Percentiles rank a stretch among this genome's conserved stretches.
phyloP scores from a whole-genome alignment of 37 sponge, comb jelly and placozoan species.

The Petrosia ficiformis region DNA sequence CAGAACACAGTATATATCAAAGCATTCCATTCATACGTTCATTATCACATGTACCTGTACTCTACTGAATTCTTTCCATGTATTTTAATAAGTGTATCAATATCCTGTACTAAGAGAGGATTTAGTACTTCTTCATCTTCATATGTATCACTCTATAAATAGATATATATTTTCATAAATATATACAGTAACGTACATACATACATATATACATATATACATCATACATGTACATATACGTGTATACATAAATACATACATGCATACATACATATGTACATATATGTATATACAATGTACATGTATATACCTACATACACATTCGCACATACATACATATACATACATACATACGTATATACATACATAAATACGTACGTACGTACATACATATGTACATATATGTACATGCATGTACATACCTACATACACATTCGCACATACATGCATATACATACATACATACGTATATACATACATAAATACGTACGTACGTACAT shows the following conservation, averaged over 20 bases:
- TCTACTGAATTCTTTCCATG: constrained; percentile 41
- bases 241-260: not conserved
- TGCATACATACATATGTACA: not conserved
- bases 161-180: not conserved
- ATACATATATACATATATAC: not conserved
- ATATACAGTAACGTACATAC: too few relatives aligned
- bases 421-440: too few relatives aligned
- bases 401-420: not conserved
- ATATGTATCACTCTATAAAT: not conserved
- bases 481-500: not conserved
- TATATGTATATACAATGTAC: not conserved
- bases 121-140: constrained; percentile 35
- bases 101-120: constrained; percentile 42
- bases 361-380: not conserved
- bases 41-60: too few relatives aligned
- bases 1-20: too few relatives aligned
- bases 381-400: not conserved
- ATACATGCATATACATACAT: too few relatives aligned
- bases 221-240: not conserved
- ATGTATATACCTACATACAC: too few relatives aligned
- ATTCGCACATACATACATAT: not conserved
- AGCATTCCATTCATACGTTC: too few relatives aligned
- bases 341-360: not conserved
- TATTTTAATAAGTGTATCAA: constrained; percentile 17
- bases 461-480: not conserved